Percentiles rank a stretch among this genome's conserved stretches.
Evolutionary conservation across 2,888 invertebrate genomes (phyloP).

Genomic region (Ophion ventricosus): DNA sequence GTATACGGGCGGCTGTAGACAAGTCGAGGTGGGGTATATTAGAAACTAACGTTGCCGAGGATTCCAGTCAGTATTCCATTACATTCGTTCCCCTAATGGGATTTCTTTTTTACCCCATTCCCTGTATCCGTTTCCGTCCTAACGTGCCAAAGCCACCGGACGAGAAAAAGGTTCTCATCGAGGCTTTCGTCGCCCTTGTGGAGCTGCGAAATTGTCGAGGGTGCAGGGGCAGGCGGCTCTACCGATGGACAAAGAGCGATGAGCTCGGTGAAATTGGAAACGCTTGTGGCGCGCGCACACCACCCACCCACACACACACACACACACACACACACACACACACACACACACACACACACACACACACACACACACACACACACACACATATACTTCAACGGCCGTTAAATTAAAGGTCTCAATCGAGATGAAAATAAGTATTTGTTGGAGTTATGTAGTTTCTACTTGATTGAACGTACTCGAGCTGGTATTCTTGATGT

Average conservation of each 20-base stretch:
- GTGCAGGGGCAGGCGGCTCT: conserved; percentile 28
- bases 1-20: conserved; percentile 4
- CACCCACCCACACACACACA: not conserved
- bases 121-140: conserved; percentile 13
- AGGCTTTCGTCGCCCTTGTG: conserved; percentile 23
- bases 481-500: not conserved
- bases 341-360: not conserved
- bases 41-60: conserved; percentile 34
- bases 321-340: not conserved
- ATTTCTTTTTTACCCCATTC: conserved; percentile 32
- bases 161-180: conserved; percentile 46
- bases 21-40: conserved; percentile 7
- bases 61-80: conserved; percentile 41
- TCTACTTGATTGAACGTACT: not conserved
- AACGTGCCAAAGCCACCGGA: conserved; percentile 28
- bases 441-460: not conserved
- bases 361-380: not conserved
- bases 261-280: conserved; percentile 65
- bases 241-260: conserved; percentile 57
- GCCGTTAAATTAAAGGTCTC: conserved; percentile 1
- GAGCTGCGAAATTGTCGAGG: conserved; percentile 48
- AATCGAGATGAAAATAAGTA: not conserved
- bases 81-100: conserved; percentile 46
- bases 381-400: not conserved
- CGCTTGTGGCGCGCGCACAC: conserved; percentile 40